Evolutionary conservation across 2,888 invertebrate species (phyloP).

Genomic region (Stenotaenia linearis): DNA sequence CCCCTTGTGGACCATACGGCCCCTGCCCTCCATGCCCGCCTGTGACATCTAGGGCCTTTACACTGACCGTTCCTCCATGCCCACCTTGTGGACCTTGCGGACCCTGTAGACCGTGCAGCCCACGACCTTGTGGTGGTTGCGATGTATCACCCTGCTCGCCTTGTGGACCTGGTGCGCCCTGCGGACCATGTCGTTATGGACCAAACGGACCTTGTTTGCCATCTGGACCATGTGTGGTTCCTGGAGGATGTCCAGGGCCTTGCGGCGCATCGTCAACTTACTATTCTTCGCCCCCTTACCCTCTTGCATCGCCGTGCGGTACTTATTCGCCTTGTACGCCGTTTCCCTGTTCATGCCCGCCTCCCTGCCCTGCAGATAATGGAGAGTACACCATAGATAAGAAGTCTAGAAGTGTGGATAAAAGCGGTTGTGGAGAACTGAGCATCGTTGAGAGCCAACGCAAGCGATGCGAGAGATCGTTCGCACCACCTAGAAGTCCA

Average conservation of each 20-base stretch:
- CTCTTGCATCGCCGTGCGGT: neutral
- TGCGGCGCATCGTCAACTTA: neutral
- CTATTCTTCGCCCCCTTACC: neutral
- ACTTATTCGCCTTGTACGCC: neutral
- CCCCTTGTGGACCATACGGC: conserved; percentile 12
- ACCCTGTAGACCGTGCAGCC: neutral
- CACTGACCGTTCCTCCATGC: conserved; percentile 13
- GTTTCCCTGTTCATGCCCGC: neutral
- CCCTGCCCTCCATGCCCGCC: neutral
- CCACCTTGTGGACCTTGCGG: conserved; percentile 10
- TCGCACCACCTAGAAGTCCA: neutral
- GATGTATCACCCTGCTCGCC: neutral
- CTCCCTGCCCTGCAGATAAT: neutral
- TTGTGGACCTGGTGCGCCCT: conserved; percentile 3
- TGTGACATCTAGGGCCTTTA: neutral
- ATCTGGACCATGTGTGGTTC: neutral
- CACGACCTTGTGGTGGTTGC: neutral
- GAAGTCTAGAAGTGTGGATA: neutral
- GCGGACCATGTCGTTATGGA: neutral
- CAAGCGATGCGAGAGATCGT: neutral
- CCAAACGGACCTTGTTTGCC: neutral
- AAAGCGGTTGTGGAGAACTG: neutral
- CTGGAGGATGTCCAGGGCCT: neutral
- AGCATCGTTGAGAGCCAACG: neutral
- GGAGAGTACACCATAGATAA: neutral